phyloP scores from a whole-genome alignment of 37 sponge, comb jelly and placozoan genomes.

The Ianthella basta region DNA sequence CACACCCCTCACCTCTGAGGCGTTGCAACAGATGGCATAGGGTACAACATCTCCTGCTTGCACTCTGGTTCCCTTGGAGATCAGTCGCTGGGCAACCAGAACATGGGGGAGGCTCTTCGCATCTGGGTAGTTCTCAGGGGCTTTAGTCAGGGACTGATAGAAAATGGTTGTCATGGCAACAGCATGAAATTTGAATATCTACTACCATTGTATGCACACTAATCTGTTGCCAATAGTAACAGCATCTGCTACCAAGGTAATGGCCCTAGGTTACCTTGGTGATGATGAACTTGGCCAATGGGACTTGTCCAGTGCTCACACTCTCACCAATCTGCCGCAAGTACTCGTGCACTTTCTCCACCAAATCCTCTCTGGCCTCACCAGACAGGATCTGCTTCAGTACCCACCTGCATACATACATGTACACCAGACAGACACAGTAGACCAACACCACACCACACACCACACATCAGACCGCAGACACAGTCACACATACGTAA shows the following conservation, averaged over 20 bases:
- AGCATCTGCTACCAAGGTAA: neutral
- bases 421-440: no score
- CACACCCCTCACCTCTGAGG: neutral
- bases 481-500: no score
- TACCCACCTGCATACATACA: slow-evolving; percentile 67
- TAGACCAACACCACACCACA: no score
- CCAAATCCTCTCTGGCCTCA: slow-evolving; percentile 63
- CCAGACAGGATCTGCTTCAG: slow-evolving; percentile 84
- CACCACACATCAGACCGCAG: no score
- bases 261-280: slow-evolving; percentile 61
- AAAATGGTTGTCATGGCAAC: neutral
- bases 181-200: neutral
- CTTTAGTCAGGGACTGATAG: slow-evolving; percentile 89
- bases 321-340: slow-evolving; percentile 57
- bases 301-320: slow-evolving; percentile 44
- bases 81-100: slow-evolving; percentile 90
- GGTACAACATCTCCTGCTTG: slow-evolving; percentile 94
- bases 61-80: slow-evolving; percentile 59
- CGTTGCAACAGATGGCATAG: slow-evolving; percentile 88
- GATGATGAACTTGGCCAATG: slow-evolving; percentile 74
- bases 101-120: slow-evolving; percentile 90
- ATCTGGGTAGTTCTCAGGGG: slow-evolving; percentile 92
- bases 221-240: neutral
- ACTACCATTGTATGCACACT: neutral
- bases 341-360: slow-evolving; percentile 72